These are phyloP conservation scores for Tetramorium parvispinum DNA, from an alignment of 1,140 invertebrate species.

Conservation along the genomic window DNA sequence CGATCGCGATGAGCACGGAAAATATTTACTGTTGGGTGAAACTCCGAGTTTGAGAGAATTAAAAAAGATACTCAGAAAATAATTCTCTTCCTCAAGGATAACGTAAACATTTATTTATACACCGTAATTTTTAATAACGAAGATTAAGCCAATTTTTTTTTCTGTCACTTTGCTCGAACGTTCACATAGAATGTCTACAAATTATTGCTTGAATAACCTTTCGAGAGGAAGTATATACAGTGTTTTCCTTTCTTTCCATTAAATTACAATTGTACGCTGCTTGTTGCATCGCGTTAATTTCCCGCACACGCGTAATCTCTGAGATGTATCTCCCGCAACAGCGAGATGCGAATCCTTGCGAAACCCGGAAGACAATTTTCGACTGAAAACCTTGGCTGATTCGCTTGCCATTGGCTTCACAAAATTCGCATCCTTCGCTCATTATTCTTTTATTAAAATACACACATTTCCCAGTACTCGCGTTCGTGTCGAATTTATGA, in stretches of 20 bases:
- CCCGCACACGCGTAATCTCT: neutral
- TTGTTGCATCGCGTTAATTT: neutral
- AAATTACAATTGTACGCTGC: neutral
- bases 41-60: neutral
- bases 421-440: neutral
- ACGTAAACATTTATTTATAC: neutral
- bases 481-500: neutral
- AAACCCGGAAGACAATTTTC: conserved; percentile 20
- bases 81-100: neutral
- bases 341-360: neutral
- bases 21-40: neutral
- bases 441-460: conserved; percentile 6
- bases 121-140: neutral
- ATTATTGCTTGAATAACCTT: neutral
- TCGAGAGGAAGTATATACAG: neutral
- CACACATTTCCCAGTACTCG: neutral
- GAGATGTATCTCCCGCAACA: neutral
- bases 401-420: neutral
- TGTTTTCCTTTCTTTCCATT: neutral
- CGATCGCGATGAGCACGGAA: neutral
- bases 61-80: neutral
- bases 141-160: neutral
- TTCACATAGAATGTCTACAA: neutral
- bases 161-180: neutral
- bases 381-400: neutral